Evolutionary conservation across 2,113 vertebrate genomes (phyloP), one percentile per base, ranked within the genome.

Genomic region (Thalassoma bifasciatum): DNA sequence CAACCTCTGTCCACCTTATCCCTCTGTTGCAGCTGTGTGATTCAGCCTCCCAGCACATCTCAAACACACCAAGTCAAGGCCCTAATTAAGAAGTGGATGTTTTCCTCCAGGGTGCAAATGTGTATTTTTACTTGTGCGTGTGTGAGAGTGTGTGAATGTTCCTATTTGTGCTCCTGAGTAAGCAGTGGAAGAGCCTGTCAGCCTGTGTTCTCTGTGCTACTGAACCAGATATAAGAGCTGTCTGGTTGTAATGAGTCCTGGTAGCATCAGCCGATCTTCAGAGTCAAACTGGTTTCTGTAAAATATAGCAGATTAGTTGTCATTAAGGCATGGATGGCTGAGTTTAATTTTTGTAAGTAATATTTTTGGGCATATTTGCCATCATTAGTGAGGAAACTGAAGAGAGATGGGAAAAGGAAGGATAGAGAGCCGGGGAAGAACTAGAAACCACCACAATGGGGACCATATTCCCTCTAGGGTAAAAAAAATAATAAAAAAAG

Each of bases 11-110:
- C 64, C 78, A 58, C 22, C 72, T 38, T 79, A 40, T 58, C 40
- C 38, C 42, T 72, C 59, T 77, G 40, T 52, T 61, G 53, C 51
- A 72, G 64, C 60, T 73, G 30, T 74, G 57, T 75, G 67, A 75
- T 77, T 67, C 59, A 22, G 54, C 74, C 69, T 68, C 66, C 64
- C 75, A 80, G 76, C 67, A 60, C 60, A 51, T 81, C 77, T 81
- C 42, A 13, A 60, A 53, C 64, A 76, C 46, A 56, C 57, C 51
- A 56, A 80, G 78, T 52, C 69, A 4, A 72, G 38, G 67, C 75
- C 36, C 81, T 83, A 88, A 89, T 92, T 87, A 87, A 72, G 69
- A 84, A 74, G 70, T 74, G 72, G 56, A 86, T 83, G 79, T 76
- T 90, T 86, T 73, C 64, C 88, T 87, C 40, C 54, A 37, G 74